Evolutionary conservation across 2,888 invertebrate genomes (phyloP), one percentile per base, ranked within the genome.

Genomic region (Microctonus hyperodae): DNA sequence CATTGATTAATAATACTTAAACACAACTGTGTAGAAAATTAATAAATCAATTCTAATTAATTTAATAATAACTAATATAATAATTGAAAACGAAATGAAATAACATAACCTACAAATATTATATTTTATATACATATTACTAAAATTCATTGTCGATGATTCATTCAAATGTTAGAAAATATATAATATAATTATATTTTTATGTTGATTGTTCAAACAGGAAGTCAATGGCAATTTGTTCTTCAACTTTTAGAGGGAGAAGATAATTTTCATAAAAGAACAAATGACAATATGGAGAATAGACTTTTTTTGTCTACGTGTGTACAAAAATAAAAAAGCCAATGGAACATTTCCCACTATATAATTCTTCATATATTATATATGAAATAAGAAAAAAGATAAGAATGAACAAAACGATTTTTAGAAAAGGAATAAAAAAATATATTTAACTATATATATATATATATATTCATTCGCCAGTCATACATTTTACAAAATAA

Each of bases 251-350:
- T 11, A 13, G 7, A 10, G 10, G 28, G 16, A n/a, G 10, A 2
- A 33, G 31, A 55, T n/a, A 31, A 16, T 6, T 4, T 28, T 31
- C 55, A 13, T 31, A n/a, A 31, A 55, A 28, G 20, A 28, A 31
- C 33, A 55, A 55, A 44, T 44, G 44, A 6, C n/a, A 44, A 44
- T 6, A 44, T 16, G 16, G 16, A 20, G 44, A 16, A 55, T 55
- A 55, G 13, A 55, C 55, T 53, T 55, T 55, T 55, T 55, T 55
- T 55, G 55, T 55, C 55, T 55, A 55, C n/a, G 25, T 7, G 28
- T 28, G 7, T 28, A 25, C 25, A n/a, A 11, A n/a, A n/a, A n/a
- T n/a, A n/a, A n/a, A n/a, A n/a, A 11, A 28, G n/a, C 28, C 25
- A 11, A 13, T 22, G 13, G 53, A 28, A 44, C 16, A 20, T 44